A percentile compares a stretch with the other conserved stretches of the same genome.
Evolutionary conservation across 2,888 invertebrate genomes (phyloP).

Genomic region (Luperina testacea): DNA sequence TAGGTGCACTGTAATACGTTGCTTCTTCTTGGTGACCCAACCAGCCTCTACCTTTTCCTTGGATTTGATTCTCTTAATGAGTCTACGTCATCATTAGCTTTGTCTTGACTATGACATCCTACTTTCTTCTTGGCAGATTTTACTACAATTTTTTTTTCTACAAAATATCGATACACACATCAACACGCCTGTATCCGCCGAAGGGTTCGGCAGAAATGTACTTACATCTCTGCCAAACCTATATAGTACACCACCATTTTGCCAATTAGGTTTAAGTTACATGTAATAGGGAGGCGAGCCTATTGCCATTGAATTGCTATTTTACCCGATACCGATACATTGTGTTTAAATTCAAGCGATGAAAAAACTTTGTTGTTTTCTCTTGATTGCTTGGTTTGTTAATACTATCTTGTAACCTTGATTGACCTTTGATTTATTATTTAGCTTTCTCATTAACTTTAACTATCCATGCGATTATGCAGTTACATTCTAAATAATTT

Average conservation of each 20-base stretch:
- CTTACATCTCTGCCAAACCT: too few relatives aligned
- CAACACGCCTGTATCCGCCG: not conserved
- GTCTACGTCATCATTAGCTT: not conserved
- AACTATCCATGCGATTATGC: conserved; percentile 22
- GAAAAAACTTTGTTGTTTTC: conserved; percentile 8
- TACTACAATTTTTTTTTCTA: not conserved
- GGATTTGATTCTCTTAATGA: not conserved
- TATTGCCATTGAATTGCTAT: too few relatives aligned
- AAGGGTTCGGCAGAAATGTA: not conserved
- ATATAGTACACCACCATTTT: too few relatives aligned
- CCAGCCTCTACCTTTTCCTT: not conserved
- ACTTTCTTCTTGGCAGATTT: not conserved
- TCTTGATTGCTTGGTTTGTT: conserved; percentile 4
- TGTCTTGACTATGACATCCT: not conserved
- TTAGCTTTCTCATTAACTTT: conserved; percentile 37
- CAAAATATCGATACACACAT: not conserved
- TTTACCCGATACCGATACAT: not conserved
- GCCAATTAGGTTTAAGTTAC: too few relatives aligned
- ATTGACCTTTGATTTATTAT: conserved; percentile 9
- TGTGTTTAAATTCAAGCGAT: not conserved
- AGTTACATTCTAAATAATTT: conserved; percentile 52
- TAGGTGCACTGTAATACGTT: not conserved
- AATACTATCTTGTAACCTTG: conserved; percentile 13
- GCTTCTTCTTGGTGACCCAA: not conserved
- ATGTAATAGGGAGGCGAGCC: too few relatives aligned